Base-by-base conservation (phyloP, 1,140 invertebrate genomes). In the Caenorhabditis latens region DNA sequence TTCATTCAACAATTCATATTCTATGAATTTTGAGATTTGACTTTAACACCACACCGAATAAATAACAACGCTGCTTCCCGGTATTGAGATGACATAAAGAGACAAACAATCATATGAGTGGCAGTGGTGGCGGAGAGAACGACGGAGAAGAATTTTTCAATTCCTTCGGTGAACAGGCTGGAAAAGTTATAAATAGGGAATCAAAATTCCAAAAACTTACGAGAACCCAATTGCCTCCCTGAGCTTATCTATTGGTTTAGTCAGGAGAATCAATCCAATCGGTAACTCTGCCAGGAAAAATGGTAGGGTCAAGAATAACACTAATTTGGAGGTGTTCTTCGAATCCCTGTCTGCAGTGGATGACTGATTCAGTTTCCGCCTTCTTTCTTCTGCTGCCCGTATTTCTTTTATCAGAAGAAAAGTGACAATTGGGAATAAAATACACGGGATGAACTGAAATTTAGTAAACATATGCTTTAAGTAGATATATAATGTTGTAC, bases 31-130 rank as follows among this genome's bases (percentile, higher is more conserved):
- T 32, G 32, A 32, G 32, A 32, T 32, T 32, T 32, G 32, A 32
- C 32, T 32, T 32, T 32, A 32, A 32, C 32, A 32, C 57, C 57
- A 58, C 16, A 58, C n/a, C 57, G 16, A 8, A 58, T n/a, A n/a
- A 58, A n/a, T 8, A 21, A 3, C 11, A 58, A n/a, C 16, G 16
- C 14, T 0, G 19, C 8, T n/a, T 21, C n/a, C n/a, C 57, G 57
- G n/a, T 58, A 58, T n/a, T 58, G 16, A 5, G 57, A 5, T 2
- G 57, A 58, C 4, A 58, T 58, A n/a, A 58, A n/a, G n/a, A 58
- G 19, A n/a, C 57, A 58, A 58, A 58, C n/a, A 5, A 58, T n/a
- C 57, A 58, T 58, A 58, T 58, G 57, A n/a, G 57, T 58, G 19
- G 57, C 57, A n/a, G 57, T 58, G n/a, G 57, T 58, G 2, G 8